These are phyloP conservation scores for Brotula barbata DNA, from an alignment of 2,797 vertebrate species.

Conservation along the genomic window DNA sequence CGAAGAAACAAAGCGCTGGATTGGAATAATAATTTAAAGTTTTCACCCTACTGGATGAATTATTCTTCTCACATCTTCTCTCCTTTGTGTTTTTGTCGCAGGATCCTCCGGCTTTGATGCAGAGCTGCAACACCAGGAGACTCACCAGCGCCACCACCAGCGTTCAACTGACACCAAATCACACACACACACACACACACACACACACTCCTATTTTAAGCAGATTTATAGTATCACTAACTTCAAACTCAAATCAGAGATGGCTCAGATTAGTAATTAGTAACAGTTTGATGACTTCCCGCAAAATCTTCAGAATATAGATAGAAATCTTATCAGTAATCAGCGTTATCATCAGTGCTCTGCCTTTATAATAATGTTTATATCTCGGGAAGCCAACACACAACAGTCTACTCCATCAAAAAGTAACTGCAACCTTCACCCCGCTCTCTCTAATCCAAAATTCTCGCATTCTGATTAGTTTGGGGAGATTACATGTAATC, in stretches of 20 bases:
- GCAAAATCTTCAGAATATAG: background rate
- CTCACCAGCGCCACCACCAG: background rate
- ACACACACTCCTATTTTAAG: background rate
- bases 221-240: background rate
- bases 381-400: background rate
- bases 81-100: slow-evolving; percentile 45
- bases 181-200: slow-evolving; percentile 14
- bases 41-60: slow-evolving; percentile 27
- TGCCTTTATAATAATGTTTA: slow-evolving; percentile 1
- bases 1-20: slow-evolving; percentile 45
- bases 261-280: background rate
- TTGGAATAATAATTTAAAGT: slow-evolving; percentile 23
- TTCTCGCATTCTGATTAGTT: slow-evolving; percentile 48
- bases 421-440: slow-evolving; percentile 3
- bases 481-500: slow-evolving; percentile 49
- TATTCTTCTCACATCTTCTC: slow-evolving; percentile 35
- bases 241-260: background rate
- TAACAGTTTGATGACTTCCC: background rate
- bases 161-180: slow-evolving; percentile 1
- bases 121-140: slow-evolving; percentile 2
- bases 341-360: background rate
- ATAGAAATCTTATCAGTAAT: background rate
- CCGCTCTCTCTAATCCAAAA: slow-evolving; percentile 8
- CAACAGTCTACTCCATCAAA: slow-evolving; percentile 12
- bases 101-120: slow-evolving; percentile 41